Evolutionary conservation across 1,140 invertebrate genomes (phyloP), one percentile per base, ranked within the genome.

Genomic region (Patella vulgata): DNA sequence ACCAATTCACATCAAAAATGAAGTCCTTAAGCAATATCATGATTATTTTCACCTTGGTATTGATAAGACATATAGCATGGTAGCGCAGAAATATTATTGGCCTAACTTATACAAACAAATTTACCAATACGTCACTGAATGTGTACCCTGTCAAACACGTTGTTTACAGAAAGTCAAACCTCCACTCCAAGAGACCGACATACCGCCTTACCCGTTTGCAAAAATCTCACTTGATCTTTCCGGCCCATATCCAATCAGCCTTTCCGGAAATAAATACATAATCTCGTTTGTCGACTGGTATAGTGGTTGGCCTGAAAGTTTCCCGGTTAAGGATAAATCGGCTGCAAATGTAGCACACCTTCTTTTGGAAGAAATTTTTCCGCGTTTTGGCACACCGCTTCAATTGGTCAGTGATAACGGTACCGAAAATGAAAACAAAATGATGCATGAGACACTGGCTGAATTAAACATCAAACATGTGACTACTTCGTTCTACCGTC

Each of bases 201-300:
- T 50, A n/a, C 48, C 59, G 9, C 54, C 54, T 3, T 58, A 31
- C n/a, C 39, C 44, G 1, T 55, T 66, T 47, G 62, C 62, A 19
- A 66, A 66, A 19, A n/a, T 63, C 17, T 42, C 30, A 19, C 17
- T 65, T 21, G 68, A 73, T 63, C 12, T 73, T 6, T 60, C 55
- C 5, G 68, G 62, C 1, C 71, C 64, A 3, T 70, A 59, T 40
- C 63, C 57, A 3, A 30, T 11, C n/a, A 43, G 57, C 9, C 17
- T 66, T 14, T 66, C 58, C 3, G 57, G 56, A 4, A 66, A 59
- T 28, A 54, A 59, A 42, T 66, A 66, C 33, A 66, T 65, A 19
- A 17, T 64, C 0, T 30, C 46, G 3, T 64, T 69, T 54, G 44
- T 69, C 1, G 57, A 57, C 33, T n/a, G 47, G 6, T 69, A 57